phyloP scores from a whole-genome alignment of 1,140 invertebrate species.

The Drosophila pachea region DNA sequence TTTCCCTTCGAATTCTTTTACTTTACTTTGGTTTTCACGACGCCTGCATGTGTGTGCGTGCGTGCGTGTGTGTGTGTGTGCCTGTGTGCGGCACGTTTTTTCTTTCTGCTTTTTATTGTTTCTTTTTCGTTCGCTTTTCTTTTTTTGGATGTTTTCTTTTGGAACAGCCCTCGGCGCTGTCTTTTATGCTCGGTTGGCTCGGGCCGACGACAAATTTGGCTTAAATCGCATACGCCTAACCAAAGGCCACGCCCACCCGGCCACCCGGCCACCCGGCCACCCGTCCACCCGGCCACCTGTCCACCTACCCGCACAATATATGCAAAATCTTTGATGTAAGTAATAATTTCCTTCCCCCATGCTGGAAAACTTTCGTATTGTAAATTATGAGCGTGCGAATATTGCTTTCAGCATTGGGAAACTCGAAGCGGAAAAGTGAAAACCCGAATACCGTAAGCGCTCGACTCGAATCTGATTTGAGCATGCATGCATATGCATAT shows the following conservation, averaged over 20 bases:
- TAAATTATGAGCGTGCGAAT: constrained; percentile 72
- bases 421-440: constrained; percentile 25
- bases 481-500: constrained; percentile 2
- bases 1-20: constrained; percentile 72
- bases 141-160: constrained; percentile 5
- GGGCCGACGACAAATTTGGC: constrained; percentile 41
- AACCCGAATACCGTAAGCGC: constrained; percentile 28
- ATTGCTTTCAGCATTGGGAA: constrained; percentile 59
- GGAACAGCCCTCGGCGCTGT: constrained; percentile 7
- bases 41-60: not conserved
- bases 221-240: constrained; percentile 43
- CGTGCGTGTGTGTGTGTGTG: constrained; percentile 14
- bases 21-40: constrained; percentile 62
- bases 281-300: too few relatives aligned
- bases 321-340: constrained; percentile 75
- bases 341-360: constrained; percentile 72
- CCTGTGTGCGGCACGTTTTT: constrained; percentile 42
- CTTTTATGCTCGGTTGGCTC: constrained; percentile 33
- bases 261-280: not conserved
- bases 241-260: not conserved
- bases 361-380: constrained; percentile 59
- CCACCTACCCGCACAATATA: constrained; percentile 52
- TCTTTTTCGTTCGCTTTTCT: not conserved
- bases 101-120: too few relatives aligned
- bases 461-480: constrained; percentile 9